Base-by-base conservation (phyloP, 53 echinoderm and acorn worm species). In the Apostichopus leukothele region DNA sequence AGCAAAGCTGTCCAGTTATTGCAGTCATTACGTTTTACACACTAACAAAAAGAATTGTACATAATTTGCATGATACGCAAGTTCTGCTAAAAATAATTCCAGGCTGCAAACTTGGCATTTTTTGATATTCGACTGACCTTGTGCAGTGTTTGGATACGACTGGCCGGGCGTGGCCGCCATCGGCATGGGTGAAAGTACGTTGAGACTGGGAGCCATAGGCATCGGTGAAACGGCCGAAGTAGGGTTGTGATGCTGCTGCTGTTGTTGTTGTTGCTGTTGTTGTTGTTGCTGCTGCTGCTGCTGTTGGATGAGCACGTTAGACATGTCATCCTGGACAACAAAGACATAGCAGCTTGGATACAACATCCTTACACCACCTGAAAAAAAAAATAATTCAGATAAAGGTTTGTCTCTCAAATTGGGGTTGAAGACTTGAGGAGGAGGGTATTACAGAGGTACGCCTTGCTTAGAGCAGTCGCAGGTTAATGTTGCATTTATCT, bases 361-460 rank as follows among this genome's bases (percentile, higher is more conserved):
- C 52, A 93, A 74, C 94, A 96, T 94, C 51, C 92, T 88, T n/a
- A 96, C 93, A 27, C 96, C 96, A 54, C 94, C 96, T 90, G 89
- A 8, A 14, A 5, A 0, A 6, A 71, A 19, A 71, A 71, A 71
- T 67, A 51, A 23, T 50, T 25, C 50, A 50, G 76, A 76, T 9
- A 21, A 14, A 78, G 12, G 23, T 51, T 52, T 50, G 50, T 39
- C 39, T 39, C 39, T 21, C 75, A 75, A 27, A 75, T 75, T 75
- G 39, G 39, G 39, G 39, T 23, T 75, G 9, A 57, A 9, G 57
- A 57, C 57, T 39, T 39, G 39, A 39, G 39, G 39, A 39, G 39
- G 3, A 39, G 39, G 39, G 39, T 39, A 39, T 39, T 3, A 39
- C 39, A 39, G 39, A 39, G 39, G 39, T 39, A 39, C 39, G 3